Evolutionary conservation across 2,113 vertebrate species (phyloP).

Genomic region (Martes martes): DNA sequence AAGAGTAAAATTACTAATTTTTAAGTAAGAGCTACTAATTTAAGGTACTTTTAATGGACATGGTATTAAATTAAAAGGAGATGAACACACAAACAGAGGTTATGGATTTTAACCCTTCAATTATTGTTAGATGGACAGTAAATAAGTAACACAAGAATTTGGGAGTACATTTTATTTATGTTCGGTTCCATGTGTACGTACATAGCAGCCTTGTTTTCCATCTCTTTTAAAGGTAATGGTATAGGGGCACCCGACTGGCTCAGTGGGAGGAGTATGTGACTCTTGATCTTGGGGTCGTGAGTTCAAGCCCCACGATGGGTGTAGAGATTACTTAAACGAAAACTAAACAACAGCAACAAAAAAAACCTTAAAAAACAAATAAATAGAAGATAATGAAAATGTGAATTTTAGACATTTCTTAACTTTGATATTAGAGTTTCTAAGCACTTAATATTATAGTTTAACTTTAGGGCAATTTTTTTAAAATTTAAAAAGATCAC

Average conservation of each 20-base stretch:
- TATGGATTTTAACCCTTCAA: slow-evolving; percentile 21
- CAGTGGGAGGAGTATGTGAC: neutral
- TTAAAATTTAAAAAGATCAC: neutral
- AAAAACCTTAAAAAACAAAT: neutral
- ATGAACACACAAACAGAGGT: slow-evolving; percentile 13
- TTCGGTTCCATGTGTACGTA: neutral
- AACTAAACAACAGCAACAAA: neutral
- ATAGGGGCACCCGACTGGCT: neutral
- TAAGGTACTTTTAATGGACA: slow-evolving; percentile 14
- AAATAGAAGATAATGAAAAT: neutral
- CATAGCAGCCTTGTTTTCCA: neutral
- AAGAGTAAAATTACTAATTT: neutral
- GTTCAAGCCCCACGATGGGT: neutral
- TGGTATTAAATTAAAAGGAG: slow-evolving; percentile 10
- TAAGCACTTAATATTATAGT: neutral
- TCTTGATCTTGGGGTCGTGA: neutral
- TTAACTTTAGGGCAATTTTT: neutral
- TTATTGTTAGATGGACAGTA: neutral
- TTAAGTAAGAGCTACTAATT: slow-evolving; percentile 26
- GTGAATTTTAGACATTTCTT: neutral
- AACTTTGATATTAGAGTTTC: neutral
- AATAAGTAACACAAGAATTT: neutral
- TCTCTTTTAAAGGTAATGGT: neutral
- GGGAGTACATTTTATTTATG: neutral
- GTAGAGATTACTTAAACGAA: neutral